Evolutionary conservation across 2,888 invertebrate species (phyloP).

Genomic region (Adela reaumurella): DNA sequence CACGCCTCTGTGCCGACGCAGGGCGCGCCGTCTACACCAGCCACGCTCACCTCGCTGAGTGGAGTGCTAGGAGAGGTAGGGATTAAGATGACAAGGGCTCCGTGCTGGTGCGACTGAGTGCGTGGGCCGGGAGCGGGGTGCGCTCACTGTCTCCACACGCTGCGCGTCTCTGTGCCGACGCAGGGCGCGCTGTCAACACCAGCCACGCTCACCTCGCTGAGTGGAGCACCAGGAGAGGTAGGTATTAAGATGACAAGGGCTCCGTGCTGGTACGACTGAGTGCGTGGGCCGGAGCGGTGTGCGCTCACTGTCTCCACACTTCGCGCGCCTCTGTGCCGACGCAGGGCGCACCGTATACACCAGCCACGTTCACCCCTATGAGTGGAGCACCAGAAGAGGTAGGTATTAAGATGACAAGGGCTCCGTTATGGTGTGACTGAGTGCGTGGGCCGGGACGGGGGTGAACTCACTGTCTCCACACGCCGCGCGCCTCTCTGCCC

Average conservation of each 20-base stretch:
- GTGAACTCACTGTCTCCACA: slow-evolving; percentile 38
- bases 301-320: slow-evolving; percentile 28
- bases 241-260: slow-evolving; percentile 62
- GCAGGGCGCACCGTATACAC: slow-evolving; percentile 45
- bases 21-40: slow-evolving; percentile 77
- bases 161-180: too few species aligned
- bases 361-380: slow-evolving; percentile 70
- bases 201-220: slow-evolving; percentile 73
- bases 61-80: slow-evolving; percentile 75
- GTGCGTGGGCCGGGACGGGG: slow-evolving; percentile 71
- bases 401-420: slow-evolving; percentile 62
- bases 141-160: slow-evolving; percentile 24
- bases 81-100: slow-evolving; percentile 66
- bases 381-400: slow-evolving; percentile 79
- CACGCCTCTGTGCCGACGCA: slow-evolving; percentile 21
- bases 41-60: slow-evolving; percentile 72
- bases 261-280: slow-evolving; percentile 82
- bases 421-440: slow-evolving; percentile 78
- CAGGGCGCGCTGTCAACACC: slow-evolving; percentile 45
- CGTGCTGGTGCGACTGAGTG: slow-evolving; percentile 79
- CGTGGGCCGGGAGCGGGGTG: slow-evolving; percentile 72
- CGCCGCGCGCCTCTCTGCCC: too few species aligned
- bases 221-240: slow-evolving; percentile 77
- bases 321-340: too few species aligned
- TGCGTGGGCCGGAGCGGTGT: slow-evolving; percentile 70